Evolutionary conservation across 2,888 invertebrate genomes (phyloP).

Genomic region (Cephus nigrinus): DNA sequence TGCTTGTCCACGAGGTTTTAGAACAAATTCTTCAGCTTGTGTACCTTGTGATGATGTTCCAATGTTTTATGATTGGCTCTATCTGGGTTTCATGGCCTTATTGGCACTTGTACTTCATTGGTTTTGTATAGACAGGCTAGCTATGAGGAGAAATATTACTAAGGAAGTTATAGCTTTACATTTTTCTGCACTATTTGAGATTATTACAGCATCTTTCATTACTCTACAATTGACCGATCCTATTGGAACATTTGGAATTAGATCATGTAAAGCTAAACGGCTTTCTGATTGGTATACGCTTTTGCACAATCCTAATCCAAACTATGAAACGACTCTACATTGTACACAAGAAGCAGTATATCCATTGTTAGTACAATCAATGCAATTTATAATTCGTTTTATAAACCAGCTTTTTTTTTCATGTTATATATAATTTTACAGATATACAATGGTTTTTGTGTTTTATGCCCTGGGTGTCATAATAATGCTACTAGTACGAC

Average conservation of each 20-base stretch:
- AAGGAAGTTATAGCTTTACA: slow-evolving; percentile 83
- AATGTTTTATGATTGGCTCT: slow-evolving; percentile 91
- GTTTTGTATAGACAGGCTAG: slow-evolving; percentile 90
- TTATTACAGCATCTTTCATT: slow-evolving; percentile 78
- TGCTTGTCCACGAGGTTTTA: slow-evolving; percentile 85
- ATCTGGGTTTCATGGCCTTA: slow-evolving; percentile 93
- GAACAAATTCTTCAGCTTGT: slow-evolving; percentile 82
- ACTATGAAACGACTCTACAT: slow-evolving; percentile 87
- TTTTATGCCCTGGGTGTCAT: slow-evolving; percentile 88
- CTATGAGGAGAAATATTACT: slow-evolving; percentile 80
- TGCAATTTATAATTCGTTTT: not conserved
- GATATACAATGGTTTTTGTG: slow-evolving; percentile 91
- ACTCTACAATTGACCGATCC: slow-evolving; percentile 88
- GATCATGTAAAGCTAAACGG: slow-evolving; percentile 82
- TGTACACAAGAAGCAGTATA: slow-evolving; percentile 99
- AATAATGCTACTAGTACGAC: slow-evolving; percentile 83
- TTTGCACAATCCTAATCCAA: slow-evolving; percentile 92
- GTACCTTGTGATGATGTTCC: slow-evolving; percentile 80
- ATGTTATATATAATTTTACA: slow-evolving; percentile 58
- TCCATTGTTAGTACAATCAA: slow-evolving; percentile 81
- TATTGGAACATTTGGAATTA: slow-evolving; percentile 78
- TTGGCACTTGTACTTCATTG: slow-evolving; percentile 89
- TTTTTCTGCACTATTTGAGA: slow-evolving; percentile 85
- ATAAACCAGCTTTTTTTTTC: not conserved
- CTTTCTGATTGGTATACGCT: slow-evolving; percentile 98